Conservation (phyloP, 2,113 vertebrate genomes). For the Nyctibius bracteatus region DNA sequence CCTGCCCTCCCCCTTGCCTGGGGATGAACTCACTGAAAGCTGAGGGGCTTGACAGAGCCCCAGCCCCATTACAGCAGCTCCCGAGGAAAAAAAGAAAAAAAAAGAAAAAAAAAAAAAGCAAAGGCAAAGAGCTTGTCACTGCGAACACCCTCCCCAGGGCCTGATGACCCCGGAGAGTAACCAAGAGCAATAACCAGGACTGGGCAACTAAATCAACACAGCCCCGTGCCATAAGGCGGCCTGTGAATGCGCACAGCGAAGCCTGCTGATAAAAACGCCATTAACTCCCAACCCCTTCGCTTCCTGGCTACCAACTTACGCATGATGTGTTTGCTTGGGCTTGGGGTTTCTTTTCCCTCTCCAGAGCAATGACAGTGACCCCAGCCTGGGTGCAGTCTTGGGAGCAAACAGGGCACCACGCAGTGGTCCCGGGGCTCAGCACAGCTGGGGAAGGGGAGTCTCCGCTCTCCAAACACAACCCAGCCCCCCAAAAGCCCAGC, state of each 20-base stretch:
- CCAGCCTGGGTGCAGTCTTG: too few relatives aligned
- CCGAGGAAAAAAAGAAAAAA: too few relatives aligned
- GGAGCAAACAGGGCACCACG: neutral
- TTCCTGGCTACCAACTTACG: neutral
- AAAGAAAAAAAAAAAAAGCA: neutral
- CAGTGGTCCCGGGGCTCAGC: neutral
- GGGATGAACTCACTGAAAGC: rapidly evolving
- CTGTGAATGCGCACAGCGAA: neutral
- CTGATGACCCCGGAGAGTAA: neutral
- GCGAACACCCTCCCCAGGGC: neutral
- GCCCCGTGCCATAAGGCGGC: neutral
- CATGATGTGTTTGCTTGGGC: neutral
- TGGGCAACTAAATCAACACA: neutral
- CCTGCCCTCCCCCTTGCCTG: rapidly evolving
- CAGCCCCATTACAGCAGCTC: neutral
- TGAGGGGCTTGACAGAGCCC: neutral
- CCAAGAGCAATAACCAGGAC: neutral
- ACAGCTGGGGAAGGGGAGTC: neutral
- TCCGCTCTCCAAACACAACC: neutral
- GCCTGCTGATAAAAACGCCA: neutral
- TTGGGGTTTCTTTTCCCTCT: too few relatives aligned
- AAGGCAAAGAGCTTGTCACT: neutral
- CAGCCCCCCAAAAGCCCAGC: neutral
- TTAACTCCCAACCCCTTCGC: neutral
- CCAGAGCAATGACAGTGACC: neutral